Conservation (phyloP, 2,113 vertebrate genomes). For the Anthoscopus minutus region DNA sequence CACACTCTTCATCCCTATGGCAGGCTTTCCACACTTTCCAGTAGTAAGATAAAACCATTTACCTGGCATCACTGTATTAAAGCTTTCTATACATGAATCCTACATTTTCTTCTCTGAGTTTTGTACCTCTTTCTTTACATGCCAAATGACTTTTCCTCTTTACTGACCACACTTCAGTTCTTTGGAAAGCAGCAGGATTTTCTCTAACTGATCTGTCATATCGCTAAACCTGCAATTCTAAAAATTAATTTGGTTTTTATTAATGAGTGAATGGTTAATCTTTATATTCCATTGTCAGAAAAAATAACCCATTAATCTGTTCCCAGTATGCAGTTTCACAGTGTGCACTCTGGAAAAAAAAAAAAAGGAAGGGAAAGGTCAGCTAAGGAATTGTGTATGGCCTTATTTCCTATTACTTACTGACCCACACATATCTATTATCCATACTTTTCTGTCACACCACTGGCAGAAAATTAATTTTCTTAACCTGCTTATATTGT, state of each 20-base stretch:
- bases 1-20: not conserved
- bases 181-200: not conserved
- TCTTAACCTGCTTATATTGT: not conserved
- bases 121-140: not conserved
- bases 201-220: not conserved
- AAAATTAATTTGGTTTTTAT: not conserved
- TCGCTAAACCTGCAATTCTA: not conserved
- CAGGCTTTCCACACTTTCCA: not conserved
- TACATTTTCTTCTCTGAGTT: not conserved
- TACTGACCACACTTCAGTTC: not conserved
- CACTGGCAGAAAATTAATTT: not conserved
- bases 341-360: not conserved
- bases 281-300: not conserved
- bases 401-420: not conserved
- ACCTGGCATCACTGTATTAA: not conserved
- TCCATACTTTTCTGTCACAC: not conserved
- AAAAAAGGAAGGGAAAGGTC: not conserved
- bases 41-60: not conserved
- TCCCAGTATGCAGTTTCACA: not conserved
- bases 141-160: not conserved
- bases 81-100: not conserved
- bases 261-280: not conserved
- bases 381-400: not conserved
- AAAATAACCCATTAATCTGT: not conserved
- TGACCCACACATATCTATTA: not conserved